Conservation (phyloP, 2,888 invertebrate genomes). For the Atethmia centrago region DNA sequence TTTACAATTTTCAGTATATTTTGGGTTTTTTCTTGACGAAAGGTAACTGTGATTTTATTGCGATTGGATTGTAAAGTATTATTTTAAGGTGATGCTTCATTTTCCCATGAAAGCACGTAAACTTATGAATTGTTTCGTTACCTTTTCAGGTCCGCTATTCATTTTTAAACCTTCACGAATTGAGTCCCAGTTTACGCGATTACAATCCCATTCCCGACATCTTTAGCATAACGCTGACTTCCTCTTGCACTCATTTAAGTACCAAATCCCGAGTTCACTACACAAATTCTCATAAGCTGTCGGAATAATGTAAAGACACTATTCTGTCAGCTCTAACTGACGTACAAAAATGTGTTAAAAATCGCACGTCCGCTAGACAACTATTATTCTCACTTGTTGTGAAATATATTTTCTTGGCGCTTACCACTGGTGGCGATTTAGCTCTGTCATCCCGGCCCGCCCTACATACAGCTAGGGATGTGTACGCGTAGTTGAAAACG, state of each 20-base stretch:
- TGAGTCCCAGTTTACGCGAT: neutral
- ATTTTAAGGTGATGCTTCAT: neutral
- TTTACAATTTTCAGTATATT: neutral
- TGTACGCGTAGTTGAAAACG: neutral
- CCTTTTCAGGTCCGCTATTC: neutral
- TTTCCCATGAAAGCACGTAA: neutral
- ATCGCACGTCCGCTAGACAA: constrained; percentile 78
- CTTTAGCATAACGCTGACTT: neutral
- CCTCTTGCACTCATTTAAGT: neutral
- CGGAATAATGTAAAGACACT: no score
- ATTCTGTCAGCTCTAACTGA: constrained; percentile 18
- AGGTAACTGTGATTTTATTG: neutral
- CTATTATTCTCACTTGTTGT: constrained; percentile 88
- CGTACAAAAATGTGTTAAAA: constrained; percentile 77
- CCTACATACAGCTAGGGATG: constrained; percentile 61
- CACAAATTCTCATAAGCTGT: constrained; percentile 23
- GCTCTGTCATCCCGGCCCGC: constrained; percentile 78
- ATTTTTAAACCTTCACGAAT: neutral
- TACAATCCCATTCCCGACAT: neutral
- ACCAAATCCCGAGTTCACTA: neutral
- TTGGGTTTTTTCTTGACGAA: neutral
- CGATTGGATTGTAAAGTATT: neutral
- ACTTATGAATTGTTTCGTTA: neutral
- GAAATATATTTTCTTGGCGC: constrained; percentile 88
- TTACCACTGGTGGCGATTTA: constrained; percentile 87